Percentiles rank a stretch among this genome's conserved stretches.
Evolutionary conservation across 2,113 vertebrate genomes (phyloP).

Genomic region (Synodontis membranacea): DNA sequence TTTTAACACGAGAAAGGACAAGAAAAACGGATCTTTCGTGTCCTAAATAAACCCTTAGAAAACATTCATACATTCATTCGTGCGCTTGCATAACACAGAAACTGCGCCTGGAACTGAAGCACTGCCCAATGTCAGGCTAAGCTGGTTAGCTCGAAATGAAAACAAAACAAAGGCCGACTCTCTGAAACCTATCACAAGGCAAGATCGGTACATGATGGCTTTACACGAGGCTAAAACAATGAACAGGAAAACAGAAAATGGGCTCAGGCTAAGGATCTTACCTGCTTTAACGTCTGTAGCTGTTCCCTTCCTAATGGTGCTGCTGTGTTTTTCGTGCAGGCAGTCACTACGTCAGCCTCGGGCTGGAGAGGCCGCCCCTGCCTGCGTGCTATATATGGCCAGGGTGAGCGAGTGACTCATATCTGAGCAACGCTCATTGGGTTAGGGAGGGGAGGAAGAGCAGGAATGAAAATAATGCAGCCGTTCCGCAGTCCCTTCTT

Average conservation of each 20-base stretch:
- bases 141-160: constrained; percentile 34
- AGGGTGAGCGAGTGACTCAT: constrained; percentile 55
- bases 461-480: constrained; percentile 33
- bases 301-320: constrained; percentile 46
- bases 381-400: constrained; percentile 46
- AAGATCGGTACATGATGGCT: not conserved
- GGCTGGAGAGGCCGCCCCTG: constrained; percentile 40
- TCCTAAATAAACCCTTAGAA: not conserved
- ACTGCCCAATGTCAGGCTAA: constrained; percentile 36
- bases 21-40: not conserved
- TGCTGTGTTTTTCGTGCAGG: constrained; percentile 48
- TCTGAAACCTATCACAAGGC: not conserved
- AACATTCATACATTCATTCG: not conserved
- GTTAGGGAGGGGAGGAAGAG: constrained; percentile 27
- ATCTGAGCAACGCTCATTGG: constrained; percentile 51
- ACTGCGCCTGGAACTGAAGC: not conserved
- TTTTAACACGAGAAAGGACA: not conserved
- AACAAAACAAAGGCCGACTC: not conserved
- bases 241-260: constrained; percentile 15
- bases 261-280: constrained; percentile 45
- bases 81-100: not conserved
- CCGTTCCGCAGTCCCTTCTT: constrained; percentile 41
- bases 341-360: constrained; percentile 49
- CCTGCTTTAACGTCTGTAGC: constrained; percentile 50
- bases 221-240: not conserved